A percentile compares a stretch with the other conserved stretches of the same genome.
These are phyloP conservation scores for Micromesistius poutassou DNA, from an alignment of 2,797 vertebrate species.

Conservation along the genomic window DNA sequence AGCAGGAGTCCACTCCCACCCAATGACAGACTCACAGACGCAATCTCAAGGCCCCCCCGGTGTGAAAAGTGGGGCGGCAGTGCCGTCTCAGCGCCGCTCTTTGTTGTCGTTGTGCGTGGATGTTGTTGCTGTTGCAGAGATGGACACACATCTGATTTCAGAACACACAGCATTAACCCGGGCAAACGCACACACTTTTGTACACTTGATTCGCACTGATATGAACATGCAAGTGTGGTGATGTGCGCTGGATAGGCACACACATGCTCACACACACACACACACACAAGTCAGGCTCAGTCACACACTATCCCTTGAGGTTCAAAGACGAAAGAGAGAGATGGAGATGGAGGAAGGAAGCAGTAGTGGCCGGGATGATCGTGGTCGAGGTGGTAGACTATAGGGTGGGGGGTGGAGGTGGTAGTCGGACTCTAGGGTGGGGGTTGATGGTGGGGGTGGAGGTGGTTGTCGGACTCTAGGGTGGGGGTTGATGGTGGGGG, in stretches of 20 bases:
- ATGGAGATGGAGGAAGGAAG: slow-evolving; percentile 30
- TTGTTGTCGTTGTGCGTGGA: slow-evolving; percentile 38
- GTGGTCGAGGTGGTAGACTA: slow-evolving; percentile 20
- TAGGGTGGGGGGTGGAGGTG: slow-evolving; percentile 25
- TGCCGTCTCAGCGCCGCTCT: slow-evolving; percentile 48
- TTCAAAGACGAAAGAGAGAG: slow-evolving; percentile 1
- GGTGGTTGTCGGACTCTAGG: neutral
- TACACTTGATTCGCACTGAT: neutral
- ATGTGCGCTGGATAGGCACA: neutral
- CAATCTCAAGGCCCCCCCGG: slow-evolving; percentile 55
- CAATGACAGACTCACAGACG: slow-evolving; percentile 67
- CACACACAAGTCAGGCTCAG: neutral
- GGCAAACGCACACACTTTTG: neutral
- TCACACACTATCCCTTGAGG: neutral
- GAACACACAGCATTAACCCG: neutral
- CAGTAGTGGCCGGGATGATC: slow-evolving; percentile 24
- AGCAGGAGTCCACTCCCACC: slow-evolving; percentile 56
- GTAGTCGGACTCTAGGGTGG: slow-evolving; percentile 5
- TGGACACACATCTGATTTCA: neutral
- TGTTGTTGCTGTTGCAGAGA: neutral
- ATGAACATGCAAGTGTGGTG: neutral
- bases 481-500: slow-evolving; percentile 15
- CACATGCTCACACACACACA: neutral
- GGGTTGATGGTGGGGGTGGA: slow-evolving; percentile 6
- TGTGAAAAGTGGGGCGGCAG: slow-evolving; percentile 36